Percentiles rank a stretch among this genome's conserved stretches.
phyloP scores from a whole-genome alignment of 2,797 vertebrate genomes.

The Danio albolineatus region DNA sequence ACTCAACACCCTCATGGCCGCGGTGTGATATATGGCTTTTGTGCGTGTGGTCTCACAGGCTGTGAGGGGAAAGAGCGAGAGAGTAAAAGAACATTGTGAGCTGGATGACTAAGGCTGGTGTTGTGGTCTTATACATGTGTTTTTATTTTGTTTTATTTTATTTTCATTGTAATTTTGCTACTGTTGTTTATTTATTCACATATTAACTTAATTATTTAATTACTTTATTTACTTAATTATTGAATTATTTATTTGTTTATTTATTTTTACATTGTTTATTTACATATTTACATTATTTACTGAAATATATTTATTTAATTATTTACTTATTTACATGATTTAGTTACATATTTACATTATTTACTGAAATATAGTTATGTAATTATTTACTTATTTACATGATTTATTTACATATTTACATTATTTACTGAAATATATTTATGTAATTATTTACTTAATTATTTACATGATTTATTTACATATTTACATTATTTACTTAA shows the following conservation, averaged over 20 bases:
- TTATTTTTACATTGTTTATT: too few species aligned
- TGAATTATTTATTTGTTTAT: neutral
- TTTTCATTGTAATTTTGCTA: neutral
- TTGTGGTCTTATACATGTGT: neutral
- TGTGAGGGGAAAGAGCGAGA: slow-evolving; percentile 3
- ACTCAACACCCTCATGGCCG: slow-evolving; percentile 64
- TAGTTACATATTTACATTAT: too few species aligned
- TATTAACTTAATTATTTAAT: too few species aligned
- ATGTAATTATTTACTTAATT: neutral
- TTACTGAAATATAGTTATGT: too few species aligned
- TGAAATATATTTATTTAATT: neutral
- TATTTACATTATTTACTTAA: too few species aligned
- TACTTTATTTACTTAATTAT: too few species aligned
- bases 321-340: neutral
- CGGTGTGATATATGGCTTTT: slow-evolving; percentile 68
- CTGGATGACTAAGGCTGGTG: neutral
- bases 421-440: neutral
- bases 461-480: too few species aligned
- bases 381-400: too few species aligned
- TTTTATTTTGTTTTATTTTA: too few species aligned
- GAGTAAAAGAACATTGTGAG: neutral
- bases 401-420: too few species aligned
- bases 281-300: too few species aligned
- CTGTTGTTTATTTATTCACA: too few species aligned
- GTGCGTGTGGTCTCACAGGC: slow-evolving; percentile 62